Conservation (phyloP, 1,140 invertebrate genomes). For the Zaprionus lachaisei region DNA sequence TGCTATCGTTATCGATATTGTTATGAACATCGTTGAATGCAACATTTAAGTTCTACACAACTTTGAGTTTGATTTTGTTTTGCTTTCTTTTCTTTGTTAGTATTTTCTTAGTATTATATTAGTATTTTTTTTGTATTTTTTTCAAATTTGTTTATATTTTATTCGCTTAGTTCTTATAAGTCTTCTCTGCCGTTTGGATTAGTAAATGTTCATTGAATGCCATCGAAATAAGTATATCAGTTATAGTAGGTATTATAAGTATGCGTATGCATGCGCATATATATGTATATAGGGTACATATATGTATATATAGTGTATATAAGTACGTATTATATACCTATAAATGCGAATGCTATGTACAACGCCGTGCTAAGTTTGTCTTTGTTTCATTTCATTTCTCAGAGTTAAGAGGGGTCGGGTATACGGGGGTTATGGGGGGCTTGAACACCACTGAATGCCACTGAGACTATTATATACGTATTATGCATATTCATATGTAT, state of each 20-base stretch:
- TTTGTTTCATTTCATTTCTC: neutral
- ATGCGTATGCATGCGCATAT: slow-evolving; percentile 10
- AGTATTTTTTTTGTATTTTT: slow-evolving; percentile 12
- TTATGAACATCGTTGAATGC: slow-evolving; percentile 19
- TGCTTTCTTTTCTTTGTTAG: neutral
- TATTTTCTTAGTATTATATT: slow-evolving; percentile 1
- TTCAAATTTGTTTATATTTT: slow-evolving; percentile 17
- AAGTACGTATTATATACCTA: slow-evolving; percentile 32
- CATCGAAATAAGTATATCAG: slow-evolving; percentile 24
- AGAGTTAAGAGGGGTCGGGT: slow-evolving; percentile 7
- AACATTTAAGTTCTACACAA: slow-evolving; percentile 71
- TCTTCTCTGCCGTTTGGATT: slow-evolving; percentile 61
- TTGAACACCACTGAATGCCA: slow-evolving; percentile 2
- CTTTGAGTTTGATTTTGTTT: slow-evolving; percentile 69
- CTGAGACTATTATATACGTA: slow-evolving; percentile 2
- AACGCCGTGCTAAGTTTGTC: slow-evolving; percentile 37
- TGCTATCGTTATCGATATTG: slow-evolving; percentile 21
- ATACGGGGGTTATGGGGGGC: neutral
- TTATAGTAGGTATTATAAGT: slow-evolving; percentile 11
- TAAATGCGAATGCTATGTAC: slow-evolving; percentile 66
- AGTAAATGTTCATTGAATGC: slow-evolving; percentile 34
- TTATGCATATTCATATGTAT: slow-evolving; percentile 15
- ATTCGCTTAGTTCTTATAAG: slow-evolving; percentile 67
- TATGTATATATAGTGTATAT: slow-evolving; percentile 18
- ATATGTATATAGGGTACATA: slow-evolving; percentile 10